Evolutionary conservation across 2,113 vertebrate species (phyloP).

Genomic region (Ploceus nigricollis): DNA sequence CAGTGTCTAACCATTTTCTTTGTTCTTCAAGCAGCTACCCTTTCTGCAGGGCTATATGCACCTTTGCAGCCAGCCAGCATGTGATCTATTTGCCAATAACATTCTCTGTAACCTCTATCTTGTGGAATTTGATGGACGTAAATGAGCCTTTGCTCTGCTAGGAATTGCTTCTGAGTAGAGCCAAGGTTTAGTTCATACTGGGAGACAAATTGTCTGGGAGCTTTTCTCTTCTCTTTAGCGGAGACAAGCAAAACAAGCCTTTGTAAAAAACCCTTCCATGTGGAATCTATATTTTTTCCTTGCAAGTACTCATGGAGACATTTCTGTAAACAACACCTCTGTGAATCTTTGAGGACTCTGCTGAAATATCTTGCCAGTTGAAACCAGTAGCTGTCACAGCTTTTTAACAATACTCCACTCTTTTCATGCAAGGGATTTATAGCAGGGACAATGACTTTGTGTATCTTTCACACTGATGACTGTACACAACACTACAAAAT

Average conservation of each 20-base stretch:
- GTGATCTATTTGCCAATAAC: not conserved
- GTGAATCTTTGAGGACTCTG: not conserved
- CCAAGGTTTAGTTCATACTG: not conserved
- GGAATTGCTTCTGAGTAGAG: not conserved
- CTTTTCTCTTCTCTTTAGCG: not conserved
- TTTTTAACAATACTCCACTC: not conserved
- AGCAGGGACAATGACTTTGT: not conserved
- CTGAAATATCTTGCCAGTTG: not conserved
- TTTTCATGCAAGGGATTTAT: not conserved
- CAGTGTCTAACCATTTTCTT: not conserved
- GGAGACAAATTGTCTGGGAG: not conserved
- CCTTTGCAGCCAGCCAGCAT: not conserved
- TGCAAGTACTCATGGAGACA: not conserved
- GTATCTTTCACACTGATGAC: not conserved
- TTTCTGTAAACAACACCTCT: not conserved
- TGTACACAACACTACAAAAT: not conserved
- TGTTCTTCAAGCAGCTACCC: not conserved
- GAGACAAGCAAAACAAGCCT: not conserved
- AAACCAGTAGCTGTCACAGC: not conserved
- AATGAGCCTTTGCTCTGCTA: not conserved
- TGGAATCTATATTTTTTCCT: not conserved
- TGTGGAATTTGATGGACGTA: not conserved
- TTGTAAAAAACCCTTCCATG: not conserved
- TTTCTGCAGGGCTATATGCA: not conserved
- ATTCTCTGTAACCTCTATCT: not conserved